phyloP scores from a whole-genome alignment of 2,113 vertebrate genomes.

The Prochilodus magdalenae region DNA sequence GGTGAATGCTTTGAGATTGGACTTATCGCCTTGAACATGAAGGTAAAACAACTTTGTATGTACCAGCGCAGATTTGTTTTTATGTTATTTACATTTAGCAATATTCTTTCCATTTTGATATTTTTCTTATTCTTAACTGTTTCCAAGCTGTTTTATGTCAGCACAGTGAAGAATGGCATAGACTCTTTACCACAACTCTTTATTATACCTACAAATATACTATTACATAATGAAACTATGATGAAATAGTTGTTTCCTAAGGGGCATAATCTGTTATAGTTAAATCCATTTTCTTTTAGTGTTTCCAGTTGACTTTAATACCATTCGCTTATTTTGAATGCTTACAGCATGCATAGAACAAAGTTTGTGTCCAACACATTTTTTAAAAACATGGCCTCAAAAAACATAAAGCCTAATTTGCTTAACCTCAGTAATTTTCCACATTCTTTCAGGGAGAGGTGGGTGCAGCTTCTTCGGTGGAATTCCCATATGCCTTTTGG shows the following conservation, averaged over 20 bases:
- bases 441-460: slow-evolving; percentile 58
- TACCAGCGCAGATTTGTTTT: neutral
- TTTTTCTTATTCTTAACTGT: neutral
- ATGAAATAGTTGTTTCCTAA: too few relatives aligned
- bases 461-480: slow-evolving; percentile 61
- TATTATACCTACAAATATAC: neutral
- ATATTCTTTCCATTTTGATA: too few relatives aligned
- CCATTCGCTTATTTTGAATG: too few relatives aligned
- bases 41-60: slow-evolving; percentile 44
- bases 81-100: neutral
- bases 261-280: too few relatives aligned
- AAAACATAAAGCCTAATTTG: neutral
- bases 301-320: neutral
- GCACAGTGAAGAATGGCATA: neutral
- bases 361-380: neutral
- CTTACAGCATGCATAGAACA: neutral
- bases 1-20: slow-evolving; percentile 62
- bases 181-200: too few relatives aligned
- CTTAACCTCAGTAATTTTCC: neutral
- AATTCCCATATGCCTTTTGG: slow-evolving; percentile 60
- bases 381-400: too few relatives aligned
- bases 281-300: too few relatives aligned
- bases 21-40: slow-evolving; percentile 63
- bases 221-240: too few relatives aligned
- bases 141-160: neutral